These are phyloP conservation scores for Steatocranus sp. DNA, from an alignment of 2,797 vertebrate genomes.

Conservation along the genomic window DNA sequence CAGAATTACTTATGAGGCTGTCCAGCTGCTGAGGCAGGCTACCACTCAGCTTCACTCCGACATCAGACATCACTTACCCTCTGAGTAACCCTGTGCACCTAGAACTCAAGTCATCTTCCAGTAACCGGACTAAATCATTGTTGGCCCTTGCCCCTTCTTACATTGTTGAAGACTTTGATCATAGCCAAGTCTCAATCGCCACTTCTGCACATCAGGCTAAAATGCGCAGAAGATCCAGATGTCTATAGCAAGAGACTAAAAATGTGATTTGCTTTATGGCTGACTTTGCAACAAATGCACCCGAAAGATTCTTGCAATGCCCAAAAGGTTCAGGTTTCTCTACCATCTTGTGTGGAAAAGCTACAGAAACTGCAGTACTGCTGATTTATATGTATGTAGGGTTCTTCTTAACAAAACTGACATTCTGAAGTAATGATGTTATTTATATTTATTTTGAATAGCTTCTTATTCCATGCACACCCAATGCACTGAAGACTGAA, in stretches of 20 bases:
- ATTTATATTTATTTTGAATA: background rate
- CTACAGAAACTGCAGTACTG: background rate
- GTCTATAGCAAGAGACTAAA: constrained; percentile 16
- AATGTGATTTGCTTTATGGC: constrained; percentile 38
- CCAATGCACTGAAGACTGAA: background rate
- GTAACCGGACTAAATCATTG: constrained; percentile 50
- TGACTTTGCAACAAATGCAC: constrained; percentile 14
- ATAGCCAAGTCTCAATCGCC: constrained; percentile 11
- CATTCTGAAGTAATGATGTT: background rate
- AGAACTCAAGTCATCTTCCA: constrained; percentile 46
- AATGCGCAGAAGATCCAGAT: constrained; percentile 7
- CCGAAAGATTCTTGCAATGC: background rate
- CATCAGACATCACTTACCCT: constrained; percentile 53
- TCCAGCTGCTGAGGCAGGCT: constrained; percentile 49
- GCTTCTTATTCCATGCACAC: background rate
- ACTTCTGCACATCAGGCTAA: constrained; percentile 42
- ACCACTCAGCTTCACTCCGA: constrained; percentile 35
- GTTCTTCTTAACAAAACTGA: background rate
- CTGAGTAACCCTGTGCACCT: constrained; percentile 45
- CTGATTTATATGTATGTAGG: background rate
- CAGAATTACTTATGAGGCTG: constrained; percentile 50
- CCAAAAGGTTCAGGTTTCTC: constrained; percentile 2
- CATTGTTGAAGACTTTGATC: constrained; percentile 59
- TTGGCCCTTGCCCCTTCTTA: constrained; percentile 13
- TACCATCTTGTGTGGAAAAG: background rate